phyloP scores from a whole-genome alignment of 2,113 vertebrate species.

The Murina feae region DNA sequence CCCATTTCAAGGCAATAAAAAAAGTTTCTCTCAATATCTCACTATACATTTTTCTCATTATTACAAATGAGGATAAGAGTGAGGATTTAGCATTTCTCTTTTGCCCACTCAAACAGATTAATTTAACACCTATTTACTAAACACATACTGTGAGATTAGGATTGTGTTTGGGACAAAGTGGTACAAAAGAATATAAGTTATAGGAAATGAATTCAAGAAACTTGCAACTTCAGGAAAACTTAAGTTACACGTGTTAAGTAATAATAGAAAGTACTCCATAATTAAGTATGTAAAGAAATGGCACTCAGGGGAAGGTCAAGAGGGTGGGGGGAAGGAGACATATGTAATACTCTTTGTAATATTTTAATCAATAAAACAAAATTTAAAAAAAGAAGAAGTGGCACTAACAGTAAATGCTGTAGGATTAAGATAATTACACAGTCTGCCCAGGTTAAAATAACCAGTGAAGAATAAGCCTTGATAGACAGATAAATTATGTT shows the following conservation, averaged over 20 bases:
- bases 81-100: not conserved
- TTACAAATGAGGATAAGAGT: not conserved
- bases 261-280: not conserved
- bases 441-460: not conserved
- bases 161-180: not conserved
- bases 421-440: constrained; percentile 3
- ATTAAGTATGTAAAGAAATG: not conserved
- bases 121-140: not conserved
- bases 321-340: no score
- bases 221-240: not conserved
- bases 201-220: not conserved
- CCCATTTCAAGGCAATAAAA: not conserved
- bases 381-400: no score
- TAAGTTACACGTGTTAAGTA: not conserved
- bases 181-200: not conserved
- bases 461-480: not conserved
- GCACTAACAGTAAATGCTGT: not conserved
- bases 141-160: not conserved
- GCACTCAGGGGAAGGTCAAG: no score
- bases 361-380: no score
- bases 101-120: not conserved
- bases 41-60: not conserved
- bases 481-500: not conserved
- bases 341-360: no score
- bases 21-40: not conserved